Evolutionary conservation across 2,113 vertebrate genomes (phyloP).

Genomic region (Noturus placidus): DNA sequence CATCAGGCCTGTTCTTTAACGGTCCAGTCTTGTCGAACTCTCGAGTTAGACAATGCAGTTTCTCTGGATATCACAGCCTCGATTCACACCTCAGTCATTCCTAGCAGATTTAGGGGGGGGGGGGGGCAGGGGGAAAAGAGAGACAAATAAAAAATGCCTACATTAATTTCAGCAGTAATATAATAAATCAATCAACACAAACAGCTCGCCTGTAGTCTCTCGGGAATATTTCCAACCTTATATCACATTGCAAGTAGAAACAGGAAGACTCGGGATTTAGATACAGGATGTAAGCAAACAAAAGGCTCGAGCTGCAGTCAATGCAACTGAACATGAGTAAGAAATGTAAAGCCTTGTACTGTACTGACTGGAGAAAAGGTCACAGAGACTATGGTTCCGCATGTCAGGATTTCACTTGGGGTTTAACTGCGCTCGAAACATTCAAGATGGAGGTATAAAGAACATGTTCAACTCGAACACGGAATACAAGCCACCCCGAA

Average conservation of each 20-base stretch:
- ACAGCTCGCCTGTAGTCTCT: background rate
- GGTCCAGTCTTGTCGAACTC: background rate
- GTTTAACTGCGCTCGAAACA: background rate
- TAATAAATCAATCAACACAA: background rate
- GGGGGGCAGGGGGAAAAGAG: no score
- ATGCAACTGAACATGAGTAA: background rate
- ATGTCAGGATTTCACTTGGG: background rate
- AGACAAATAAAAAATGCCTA: background rate
- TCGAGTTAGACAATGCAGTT: background rate
- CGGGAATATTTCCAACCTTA: background rate
- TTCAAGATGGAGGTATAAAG: background rate
- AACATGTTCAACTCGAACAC: background rate
- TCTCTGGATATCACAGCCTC: slow-evolving; percentile 13
- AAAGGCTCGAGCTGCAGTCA: background rate
- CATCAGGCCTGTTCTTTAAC: slow-evolving; percentile 54
- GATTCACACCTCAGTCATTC: slow-evolving; percentile 24
- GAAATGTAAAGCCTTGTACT: background rate
- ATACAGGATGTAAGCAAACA: background rate
- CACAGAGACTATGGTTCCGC: background rate
- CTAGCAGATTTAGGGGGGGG: slow-evolving; percentile 4
- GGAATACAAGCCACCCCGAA: background rate
- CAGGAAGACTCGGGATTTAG: background rate
- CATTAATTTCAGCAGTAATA: background rate
- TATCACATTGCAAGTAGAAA: background rate
- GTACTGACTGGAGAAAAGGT: background rate